Percentiles rank a stretch among this genome's conserved stretches.
phyloP scores from a whole-genome alignment of 2,797 vertebrate genomes.

The Euthynnus affinis region DNA sequence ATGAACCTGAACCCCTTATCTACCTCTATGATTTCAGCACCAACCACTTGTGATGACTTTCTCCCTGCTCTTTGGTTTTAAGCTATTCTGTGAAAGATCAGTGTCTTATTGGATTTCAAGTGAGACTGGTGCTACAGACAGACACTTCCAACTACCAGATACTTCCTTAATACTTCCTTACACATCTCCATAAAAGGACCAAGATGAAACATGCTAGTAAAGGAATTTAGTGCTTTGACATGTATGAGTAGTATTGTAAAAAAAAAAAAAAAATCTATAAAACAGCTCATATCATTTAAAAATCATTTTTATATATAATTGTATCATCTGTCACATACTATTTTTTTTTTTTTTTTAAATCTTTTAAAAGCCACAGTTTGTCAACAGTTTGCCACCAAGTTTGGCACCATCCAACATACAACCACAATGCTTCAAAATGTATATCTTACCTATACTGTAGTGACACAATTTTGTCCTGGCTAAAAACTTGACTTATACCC shows the following conservation, averaged over 20 bases:
- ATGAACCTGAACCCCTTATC: slow-evolving; percentile 9
- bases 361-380: too few relatives aligned
- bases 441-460: not conserved
- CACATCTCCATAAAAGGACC: not conserved
- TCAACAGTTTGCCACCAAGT: too few relatives aligned
- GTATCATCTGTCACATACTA: not conserved
- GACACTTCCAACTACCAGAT: slow-evolving; percentile 1
- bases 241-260: not conserved
- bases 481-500: too few relatives aligned
- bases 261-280: not conserved
- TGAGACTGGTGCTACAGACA: slow-evolving; percentile 5
- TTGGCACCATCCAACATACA: not conserved
- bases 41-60: slow-evolving; percentile 11
- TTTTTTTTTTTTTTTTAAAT: too few relatives aligned
- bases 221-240: not conserved
- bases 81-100: slow-evolving; percentile 5
- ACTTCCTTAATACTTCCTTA: slow-evolving; percentile 4
- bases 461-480: not conserved
- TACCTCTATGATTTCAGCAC: slow-evolving; percentile 7
- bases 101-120: not conserved
- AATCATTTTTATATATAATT: not conserved
- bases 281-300: not conserved
- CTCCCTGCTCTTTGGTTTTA: not conserved
- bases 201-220: not conserved
- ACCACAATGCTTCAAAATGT: not conserved